These are phyloP conservation scores for Patella ulyssiponensis DNA, from an alignment of 2,888 invertebrate species.

Conservation along the genomic window DNA sequence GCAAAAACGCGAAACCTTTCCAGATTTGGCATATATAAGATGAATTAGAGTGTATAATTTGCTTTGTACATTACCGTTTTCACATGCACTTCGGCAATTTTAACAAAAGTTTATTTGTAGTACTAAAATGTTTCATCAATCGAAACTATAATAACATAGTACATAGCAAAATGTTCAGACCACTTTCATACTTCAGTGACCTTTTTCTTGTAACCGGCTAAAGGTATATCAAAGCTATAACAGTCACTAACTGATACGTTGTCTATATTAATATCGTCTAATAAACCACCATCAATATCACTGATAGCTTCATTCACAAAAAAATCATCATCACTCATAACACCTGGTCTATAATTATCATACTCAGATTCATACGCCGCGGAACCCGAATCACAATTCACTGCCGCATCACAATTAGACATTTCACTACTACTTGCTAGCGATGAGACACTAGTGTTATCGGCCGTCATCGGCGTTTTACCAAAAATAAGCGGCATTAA, in stretches of 20 bases:
- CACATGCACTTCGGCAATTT: too few relatives aligned
- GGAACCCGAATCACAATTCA: slow-evolving; percentile 68
- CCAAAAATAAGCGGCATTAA: slow-evolving; percentile 58
- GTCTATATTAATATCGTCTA: slow-evolving; percentile 69
- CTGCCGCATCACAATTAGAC: slow-evolving; percentile 67
- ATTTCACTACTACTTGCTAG: slow-evolving; percentile 70
- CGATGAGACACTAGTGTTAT: slow-evolving; percentile 68
- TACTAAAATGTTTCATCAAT: too few relatives aligned
- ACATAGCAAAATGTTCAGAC: not conserved
- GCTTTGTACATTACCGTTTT: too few relatives aligned
- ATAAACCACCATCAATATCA: slow-evolving; percentile 71
- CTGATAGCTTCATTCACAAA: slow-evolving; percentile 69
- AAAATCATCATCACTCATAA: slow-evolving; percentile 73
- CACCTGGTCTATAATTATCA: slow-evolving; percentile 77
- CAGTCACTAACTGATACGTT: slow-evolving; percentile 69
- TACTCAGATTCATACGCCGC: slow-evolving; percentile 84
- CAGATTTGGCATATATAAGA: too few relatives aligned
- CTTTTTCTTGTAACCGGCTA: slow-evolving; percentile 56
- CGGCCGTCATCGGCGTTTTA: slow-evolving; percentile 51
- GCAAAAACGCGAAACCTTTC: too few relatives aligned
- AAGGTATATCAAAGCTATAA: slow-evolving; percentile 67
- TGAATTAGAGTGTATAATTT: not conserved
- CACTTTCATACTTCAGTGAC: slow-evolving; percentile 57
- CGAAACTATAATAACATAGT: not conserved
- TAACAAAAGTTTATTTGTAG: too few relatives aligned